Percentiles rank a stretch among this genome's conserved stretches.
These are phyloP conservation scores for Coleophora flavipennella DNA, from an alignment of 2,888 invertebrate species.

Conservation along the genomic window DNA sequence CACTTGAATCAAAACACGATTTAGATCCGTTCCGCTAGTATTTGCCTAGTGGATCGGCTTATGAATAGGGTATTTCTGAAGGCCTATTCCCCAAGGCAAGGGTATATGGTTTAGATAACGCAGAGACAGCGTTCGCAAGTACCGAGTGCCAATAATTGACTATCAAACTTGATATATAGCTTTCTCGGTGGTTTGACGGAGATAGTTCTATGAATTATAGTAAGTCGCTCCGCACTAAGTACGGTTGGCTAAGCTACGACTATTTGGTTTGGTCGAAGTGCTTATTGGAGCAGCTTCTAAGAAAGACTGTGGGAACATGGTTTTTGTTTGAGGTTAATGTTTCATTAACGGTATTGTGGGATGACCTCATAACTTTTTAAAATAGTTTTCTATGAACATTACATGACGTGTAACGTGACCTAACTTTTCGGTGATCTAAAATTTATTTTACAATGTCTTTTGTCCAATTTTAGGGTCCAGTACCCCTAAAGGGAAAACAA, in stretches of 20 bases:
- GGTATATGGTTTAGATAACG: conserved; percentile 45
- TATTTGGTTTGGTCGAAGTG: too few species aligned
- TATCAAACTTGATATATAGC: conserved; percentile 68
- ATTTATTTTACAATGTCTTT: too few species aligned
- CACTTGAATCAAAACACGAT: conserved; percentile 28
- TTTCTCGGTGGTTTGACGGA: conserved; percentile 52
- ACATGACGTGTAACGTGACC: too few species aligned
- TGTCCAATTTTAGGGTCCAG: too few species aligned
- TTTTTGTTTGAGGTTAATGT: too few species aligned
- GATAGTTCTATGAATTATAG: conserved; percentile 61
- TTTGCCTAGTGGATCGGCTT: conserved; percentile 31
- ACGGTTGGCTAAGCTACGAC: conserved; percentile 8
- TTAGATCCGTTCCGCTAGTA: conserved; percentile 26
- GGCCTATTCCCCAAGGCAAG: conserved; percentile 31
- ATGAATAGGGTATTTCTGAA: conserved; percentile 49
- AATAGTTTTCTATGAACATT: too few species aligned
- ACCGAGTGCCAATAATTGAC: conserved; percentile 67
- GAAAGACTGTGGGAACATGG: too few species aligned
- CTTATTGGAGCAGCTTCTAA: too few species aligned
- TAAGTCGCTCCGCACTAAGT: conserved; percentile 32
- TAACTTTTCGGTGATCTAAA: too few species aligned
- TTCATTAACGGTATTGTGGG: too few species aligned
- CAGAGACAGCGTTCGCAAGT: conserved; percentile 49
- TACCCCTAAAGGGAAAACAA: too few species aligned
- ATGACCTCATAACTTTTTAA: too few species aligned